Evolutionary conservation across 2,113 vertebrate genomes (phyloP).

Genomic region (Irena cyanogastra): DNA sequence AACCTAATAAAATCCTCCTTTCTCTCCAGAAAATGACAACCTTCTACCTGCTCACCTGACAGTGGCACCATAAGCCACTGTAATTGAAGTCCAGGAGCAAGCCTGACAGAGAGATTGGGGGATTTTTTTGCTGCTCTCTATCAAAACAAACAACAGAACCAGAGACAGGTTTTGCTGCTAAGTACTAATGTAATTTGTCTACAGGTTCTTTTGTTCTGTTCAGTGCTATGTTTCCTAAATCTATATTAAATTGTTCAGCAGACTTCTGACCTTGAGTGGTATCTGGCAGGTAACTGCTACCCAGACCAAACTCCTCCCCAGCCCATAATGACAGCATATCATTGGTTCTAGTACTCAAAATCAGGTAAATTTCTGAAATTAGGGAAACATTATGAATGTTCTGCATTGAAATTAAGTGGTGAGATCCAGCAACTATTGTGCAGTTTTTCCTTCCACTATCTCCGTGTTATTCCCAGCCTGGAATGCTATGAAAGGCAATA

Average conservation of each 20-base stretch:
- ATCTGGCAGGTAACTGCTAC: neutral
- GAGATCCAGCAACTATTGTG: neutral
- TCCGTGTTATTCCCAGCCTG: neutral
- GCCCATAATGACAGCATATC: neutral
- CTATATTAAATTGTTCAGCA: neutral
- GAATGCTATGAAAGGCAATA: neutral
- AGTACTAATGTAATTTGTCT: neutral
- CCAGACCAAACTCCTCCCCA: neutral
- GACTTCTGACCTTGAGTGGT: neutral
- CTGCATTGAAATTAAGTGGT: neutral
- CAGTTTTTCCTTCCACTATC: neutral
- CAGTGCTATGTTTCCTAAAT: neutral
- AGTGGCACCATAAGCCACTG: neutral
- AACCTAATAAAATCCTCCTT: neutral
- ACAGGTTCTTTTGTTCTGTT: neutral
- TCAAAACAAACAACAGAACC: neutral
- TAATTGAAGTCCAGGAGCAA: neutral
- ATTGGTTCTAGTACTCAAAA: neutral
- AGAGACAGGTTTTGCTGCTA: neutral
- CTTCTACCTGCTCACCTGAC: neutral
- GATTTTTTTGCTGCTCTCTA: neutral
- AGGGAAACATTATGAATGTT: neutral
- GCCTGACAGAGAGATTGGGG: neutral
- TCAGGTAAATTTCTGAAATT: neutral
- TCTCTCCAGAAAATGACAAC: neutral